These are phyloP conservation scores for Eumerus sabulonum DNA, from an alignment of 2,888 invertebrate species.

Conservation along the genomic window DNA sequence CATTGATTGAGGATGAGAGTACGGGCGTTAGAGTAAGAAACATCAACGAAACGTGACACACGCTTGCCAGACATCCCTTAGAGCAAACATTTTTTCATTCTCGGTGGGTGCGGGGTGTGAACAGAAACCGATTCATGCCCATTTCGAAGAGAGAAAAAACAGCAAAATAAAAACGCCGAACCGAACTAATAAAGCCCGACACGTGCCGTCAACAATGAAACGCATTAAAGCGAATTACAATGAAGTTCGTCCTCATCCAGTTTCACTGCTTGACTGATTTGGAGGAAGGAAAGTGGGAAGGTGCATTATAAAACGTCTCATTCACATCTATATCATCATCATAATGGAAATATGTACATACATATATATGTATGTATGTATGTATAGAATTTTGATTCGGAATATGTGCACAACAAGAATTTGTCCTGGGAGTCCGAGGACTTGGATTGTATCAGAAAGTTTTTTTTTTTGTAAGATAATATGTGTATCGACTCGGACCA, in stretches of 20 bases:
- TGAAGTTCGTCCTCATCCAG: slow-evolving; percentile 60
- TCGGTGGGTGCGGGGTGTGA: slow-evolving; percentile 63
- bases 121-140: slow-evolving; percentile 61
- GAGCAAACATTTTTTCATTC: slow-evolving; percentile 1
- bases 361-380: no score
- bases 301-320: no score
- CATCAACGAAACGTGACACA: slow-evolving; percentile 68
- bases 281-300: no score
- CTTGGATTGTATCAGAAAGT: no score
- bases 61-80: slow-evolving; percentile 39
- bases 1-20: slow-evolving; percentile 60
- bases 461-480: no score
- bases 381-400: no score
- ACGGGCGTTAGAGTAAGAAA: slow-evolving; percentile 40
- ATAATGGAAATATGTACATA: no score
- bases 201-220: slow-evolving; percentile 79
- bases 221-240: slow-evolving; percentile 80
- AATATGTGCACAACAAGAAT: no score
- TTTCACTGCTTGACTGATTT: not conserved
- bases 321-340: no score
- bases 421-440: no score
- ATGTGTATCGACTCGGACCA: no score
- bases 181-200: slow-evolving; percentile 79
- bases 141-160: slow-evolving; percentile 36
- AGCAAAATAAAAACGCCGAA: slow-evolving; percentile 71